Evolutionary conservation across 2,888 invertebrate species (phyloP), one percentile per base, ranked within the genome.

Genomic region (Nebria salina): DNA sequence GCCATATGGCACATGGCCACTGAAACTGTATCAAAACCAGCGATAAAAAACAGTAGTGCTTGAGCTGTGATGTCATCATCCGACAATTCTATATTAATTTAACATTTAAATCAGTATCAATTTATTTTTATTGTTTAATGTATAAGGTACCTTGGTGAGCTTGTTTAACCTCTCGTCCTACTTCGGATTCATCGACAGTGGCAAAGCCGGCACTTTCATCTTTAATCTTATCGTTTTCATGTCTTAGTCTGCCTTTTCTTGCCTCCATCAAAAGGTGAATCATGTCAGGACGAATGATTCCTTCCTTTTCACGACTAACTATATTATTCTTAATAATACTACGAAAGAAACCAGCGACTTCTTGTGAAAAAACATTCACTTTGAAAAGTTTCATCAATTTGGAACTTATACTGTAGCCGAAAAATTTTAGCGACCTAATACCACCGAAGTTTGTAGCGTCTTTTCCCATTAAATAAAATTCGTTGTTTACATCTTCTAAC

Each of bases 221-320:
- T 54, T 68, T 25, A 72, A 9, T 72, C 64, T 72, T 73, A 34
- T 20, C 65, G 20, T 75, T 76, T 64, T 83, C 83, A 65, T 84
- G 77, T 20, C 81, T 83, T 13, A 84, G 68, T 76, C 77, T 72
- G n/a, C 89, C 89, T 86, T 89, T 89, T 79, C 89, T 89, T 11
- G 91, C 90, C 84, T 91, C 90, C 88, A 91, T 89, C 0, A 92
- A 86, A 8, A 92, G 84, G 73, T 91, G 89, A 41, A 92, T 90
- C 89, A 92, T 90, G 74, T 85, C 85, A 6, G 84, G 84, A 43
- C 85, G 80, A 25, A 83, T 65, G 65, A 84, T 84, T 42, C 81
- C 77, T 54, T 83, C 68, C 43, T 83, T 75, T 75, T 84, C 82
- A 72, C 85, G 76, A 0, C 25, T 42, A 8, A 78, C 20, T 26